Conservation (phyloP, 2,113 vertebrate genomes). For the Myodes glareolus region DNA sequence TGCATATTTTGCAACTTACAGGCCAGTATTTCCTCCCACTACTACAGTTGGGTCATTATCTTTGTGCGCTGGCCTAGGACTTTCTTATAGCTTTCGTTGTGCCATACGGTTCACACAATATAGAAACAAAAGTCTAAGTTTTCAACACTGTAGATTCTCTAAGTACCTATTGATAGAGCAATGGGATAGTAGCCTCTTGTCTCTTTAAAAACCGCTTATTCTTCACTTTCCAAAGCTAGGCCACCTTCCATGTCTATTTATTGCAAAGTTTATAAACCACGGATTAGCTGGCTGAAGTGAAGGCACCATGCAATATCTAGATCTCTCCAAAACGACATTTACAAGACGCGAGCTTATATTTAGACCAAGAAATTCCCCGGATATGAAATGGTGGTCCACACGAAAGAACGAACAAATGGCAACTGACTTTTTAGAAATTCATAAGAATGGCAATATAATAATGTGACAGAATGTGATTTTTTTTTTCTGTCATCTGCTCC, state of each 20-base stretch:
- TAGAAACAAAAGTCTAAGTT: not conserved
- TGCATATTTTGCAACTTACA: not conserved
- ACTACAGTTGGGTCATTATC: not conserved
- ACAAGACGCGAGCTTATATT: constrained; percentile 14
- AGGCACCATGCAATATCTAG: constrained; percentile 21
- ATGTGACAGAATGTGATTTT: not conserved
- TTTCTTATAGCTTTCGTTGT: not conserved
- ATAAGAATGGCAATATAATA: not conserved
- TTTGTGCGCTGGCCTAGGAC: not conserved
- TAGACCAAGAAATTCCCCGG: not conserved
- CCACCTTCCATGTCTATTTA: not conserved
- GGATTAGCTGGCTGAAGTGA: constrained; percentile 19
- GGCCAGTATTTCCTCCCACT: not conserved
- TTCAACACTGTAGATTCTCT: not conserved
- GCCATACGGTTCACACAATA: not conserved
- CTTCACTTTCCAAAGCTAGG: not conserved
- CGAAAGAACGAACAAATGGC: constrained; percentile 11
- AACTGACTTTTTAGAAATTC: not conserved
- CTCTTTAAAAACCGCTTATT: not conserved
- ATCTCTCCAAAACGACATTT: constrained; percentile 56
- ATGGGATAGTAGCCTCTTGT: not conserved
- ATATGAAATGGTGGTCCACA: not conserved
- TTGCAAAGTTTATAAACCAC: constrained; percentile 50
- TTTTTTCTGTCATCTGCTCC: not conserved
- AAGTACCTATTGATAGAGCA: not conserved